Base-by-base conservation (phyloP, 2,888 invertebrate genomes). In the Lypha dubia region DNA sequence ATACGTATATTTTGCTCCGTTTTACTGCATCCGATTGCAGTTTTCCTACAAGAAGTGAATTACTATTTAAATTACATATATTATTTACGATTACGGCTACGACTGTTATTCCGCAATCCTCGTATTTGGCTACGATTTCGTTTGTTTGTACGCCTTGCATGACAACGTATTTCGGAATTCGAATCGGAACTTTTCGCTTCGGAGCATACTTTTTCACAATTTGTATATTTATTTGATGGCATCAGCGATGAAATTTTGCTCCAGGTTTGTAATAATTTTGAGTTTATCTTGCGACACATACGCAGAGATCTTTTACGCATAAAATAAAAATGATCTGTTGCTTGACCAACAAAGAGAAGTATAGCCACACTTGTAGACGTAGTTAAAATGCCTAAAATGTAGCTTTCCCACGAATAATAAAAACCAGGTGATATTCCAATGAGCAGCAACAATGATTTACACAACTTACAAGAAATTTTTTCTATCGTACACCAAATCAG, bases 401-500 rank as follows among this genome's bases (percentile, higher is more conserved):
- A 74, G 6, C 15, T 62, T 44, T 88, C 87, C 79, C 80, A 87
- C 5, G 20, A 58, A 11, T 49, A 63, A 24, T 87, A 87, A 7
- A 71, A 62, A 13, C 11, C 3, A 13, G 73, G 44, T 3, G 83
- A 32, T 38, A 86, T 28, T n/a, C 87, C 87, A 62, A 74, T 41
- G 3, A 84, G 35, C 3, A 87, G 62, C 17, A 87, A 17, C 3
- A 68, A 9, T 0, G 70, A 79, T 67, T 86, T 87, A 20, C 74
- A 58, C 13, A 87, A 46, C 24, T 82, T 83, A 46, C 86, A 87
- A 35, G 56, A 70, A 7, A 86, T 60, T 35, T 77, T 86, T 41
- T 87, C 91, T 20, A 91, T 5, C 1, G 82, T 81, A 65, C 91
- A 90, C 90, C 90, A 90, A 8, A 90, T 83, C 17, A 90, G 20